phyloP scores from a whole-genome alignment of 2,113 vertebrate genomes.

The Calypte anna region DNA sequence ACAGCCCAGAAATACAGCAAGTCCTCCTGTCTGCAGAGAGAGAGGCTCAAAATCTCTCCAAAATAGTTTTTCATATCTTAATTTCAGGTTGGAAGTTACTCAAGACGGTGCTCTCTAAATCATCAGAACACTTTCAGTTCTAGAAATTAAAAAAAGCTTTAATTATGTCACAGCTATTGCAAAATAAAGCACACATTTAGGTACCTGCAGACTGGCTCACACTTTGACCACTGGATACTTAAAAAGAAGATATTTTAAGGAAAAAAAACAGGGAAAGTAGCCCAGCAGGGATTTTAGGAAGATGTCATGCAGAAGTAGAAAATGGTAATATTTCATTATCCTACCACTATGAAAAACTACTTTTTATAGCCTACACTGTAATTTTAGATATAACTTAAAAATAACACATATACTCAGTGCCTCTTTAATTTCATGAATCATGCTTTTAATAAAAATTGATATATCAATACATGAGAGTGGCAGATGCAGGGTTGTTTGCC shows the following conservation, averaged over 20 bases:
- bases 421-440: neutral
- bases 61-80: constrained; percentile 46
- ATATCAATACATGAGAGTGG: neutral
- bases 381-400: constrained; percentile 7
- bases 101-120: neutral
- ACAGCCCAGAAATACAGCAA: constrained; percentile 58
- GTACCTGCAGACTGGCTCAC: neutral
- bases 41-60: constrained; percentile 52
- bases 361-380: neutral
- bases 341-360: neutral
- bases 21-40: constrained; percentile 33
- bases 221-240: neutral
- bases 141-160: neutral
- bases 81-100: constrained; percentile 52
- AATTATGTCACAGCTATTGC: neutral
- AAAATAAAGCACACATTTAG: neutral
- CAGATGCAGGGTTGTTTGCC: neutral
- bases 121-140: constrained; percentile 39
- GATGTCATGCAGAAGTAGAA: neutral
- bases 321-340: neutral
- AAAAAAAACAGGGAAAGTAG: constrained; percentile 16
- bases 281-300: neutral
- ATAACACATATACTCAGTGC: neutral
- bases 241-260: neutral
- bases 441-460: neutral